Evolutionary conservation across 1,140 invertebrate species (phyloP), one percentile per base, ranked within the genome.

Genomic region (Cyclargus thomasi): DNA sequence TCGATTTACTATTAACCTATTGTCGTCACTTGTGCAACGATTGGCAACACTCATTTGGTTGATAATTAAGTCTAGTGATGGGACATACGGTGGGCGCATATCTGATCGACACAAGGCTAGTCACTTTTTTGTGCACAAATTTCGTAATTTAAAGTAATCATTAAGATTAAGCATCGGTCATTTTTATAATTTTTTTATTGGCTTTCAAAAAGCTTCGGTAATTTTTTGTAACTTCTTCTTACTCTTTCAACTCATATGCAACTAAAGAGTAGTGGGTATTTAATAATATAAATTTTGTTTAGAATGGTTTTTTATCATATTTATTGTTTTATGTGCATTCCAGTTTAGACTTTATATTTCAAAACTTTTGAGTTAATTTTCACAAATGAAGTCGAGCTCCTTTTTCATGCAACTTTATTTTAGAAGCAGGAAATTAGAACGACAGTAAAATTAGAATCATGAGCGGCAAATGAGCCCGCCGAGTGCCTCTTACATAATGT

Each of bases 1-100:
- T 29, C 23, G 55, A 35, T 66, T 35, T 17, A 66, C 64, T 17
- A 65, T 23, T 57, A 65, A 65, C 23, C 53, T 6, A 65, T 65
- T n/a, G 29, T 57, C n/a, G 23, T 65, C 53, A 29, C 64, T 18
- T 18, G 39, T 65, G 53, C 64, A 23, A 55, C 55, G 53, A 14
- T 55, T 65, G 23, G 55, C 53, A 65, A 57, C 47, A 47, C 53
- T 65, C 29, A 65, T 57, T 36, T 65, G 22, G 47, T 14, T 64
- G 63, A 14, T 64, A 64, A 64, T 64, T 64, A 64, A n/a, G 21
- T 47, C 35, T 64, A 21, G 18, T 29, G 18, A 64, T 47, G 39
- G 39, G 39, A 47, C 39, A 47, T 8, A 8, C 29, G 39, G 14
- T 16, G 39, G 14, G 39, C 14, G 39, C 39, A 11, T 47, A 47